Evolutionary conservation across 2,888 invertebrate species (phyloP).

Genomic region (Pollenia amentaria): DNA sequence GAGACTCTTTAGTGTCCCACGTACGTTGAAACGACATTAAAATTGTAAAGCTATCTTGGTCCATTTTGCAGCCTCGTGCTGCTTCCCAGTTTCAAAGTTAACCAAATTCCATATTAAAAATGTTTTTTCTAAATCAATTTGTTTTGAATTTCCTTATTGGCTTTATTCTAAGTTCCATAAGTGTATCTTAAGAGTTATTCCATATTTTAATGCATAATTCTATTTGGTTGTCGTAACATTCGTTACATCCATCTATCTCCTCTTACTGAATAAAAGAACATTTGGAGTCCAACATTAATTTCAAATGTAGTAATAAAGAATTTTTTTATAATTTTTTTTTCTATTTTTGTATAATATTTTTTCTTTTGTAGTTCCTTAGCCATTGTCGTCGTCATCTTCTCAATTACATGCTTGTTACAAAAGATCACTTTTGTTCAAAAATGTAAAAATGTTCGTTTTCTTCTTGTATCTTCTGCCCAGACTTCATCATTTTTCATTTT

Average conservation of each 20-base stretch:
- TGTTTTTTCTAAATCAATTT: background rate
- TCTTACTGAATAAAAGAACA: slow-evolving; percentile 43
- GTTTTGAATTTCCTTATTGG: background rate
- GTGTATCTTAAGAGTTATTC: slow-evolving; percentile 31
- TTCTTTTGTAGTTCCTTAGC: slow-evolving; percentile 28
- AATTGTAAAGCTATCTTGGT: no score
- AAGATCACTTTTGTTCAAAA: slow-evolving; percentile 61
- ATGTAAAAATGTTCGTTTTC: slow-evolving; percentile 33
- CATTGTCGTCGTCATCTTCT: slow-evolving; percentile 46
- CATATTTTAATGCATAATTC: slow-evolving; percentile 48
- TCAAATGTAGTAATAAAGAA: slow-evolving; percentile 50
- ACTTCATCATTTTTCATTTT: slow-evolving; percentile 43
- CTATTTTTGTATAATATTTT: slow-evolving; percentile 21
- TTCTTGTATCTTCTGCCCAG: slow-evolving; percentile 12
- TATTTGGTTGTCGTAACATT: slow-evolving; percentile 49
- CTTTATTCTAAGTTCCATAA: background rate
- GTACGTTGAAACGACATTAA: no score
- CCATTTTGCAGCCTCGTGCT: no score
- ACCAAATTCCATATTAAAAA: no score
- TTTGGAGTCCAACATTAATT: slow-evolving; percentile 58
- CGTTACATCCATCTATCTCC: slow-evolving; percentile 54
- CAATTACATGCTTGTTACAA: slow-evolving; percentile 71
- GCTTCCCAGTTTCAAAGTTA: no score
- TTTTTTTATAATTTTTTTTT: slow-evolving; percentile 43
- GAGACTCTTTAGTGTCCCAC: no score